These are phyloP conservation scores for Drosophila dives DNA, from an alignment of 2,888 invertebrate species.

Conservation along the genomic window DNA sequence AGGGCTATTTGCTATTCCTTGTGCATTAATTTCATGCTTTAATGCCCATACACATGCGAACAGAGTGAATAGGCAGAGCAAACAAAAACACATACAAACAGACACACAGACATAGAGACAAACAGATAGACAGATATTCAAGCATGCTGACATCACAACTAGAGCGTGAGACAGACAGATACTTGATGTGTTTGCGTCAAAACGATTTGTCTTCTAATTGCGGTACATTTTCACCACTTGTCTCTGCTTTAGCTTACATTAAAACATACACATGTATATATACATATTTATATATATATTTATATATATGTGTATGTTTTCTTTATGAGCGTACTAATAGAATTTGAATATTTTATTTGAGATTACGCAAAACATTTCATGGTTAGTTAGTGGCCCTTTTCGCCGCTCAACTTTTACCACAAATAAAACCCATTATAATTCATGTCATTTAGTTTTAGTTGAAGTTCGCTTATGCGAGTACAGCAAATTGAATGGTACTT, in stretches of 20 bases:
- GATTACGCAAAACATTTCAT: constrained; percentile 30
- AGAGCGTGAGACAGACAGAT: constrained; percentile 24
- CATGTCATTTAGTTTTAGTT: constrained; percentile 25
- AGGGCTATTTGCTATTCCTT: constrained; percentile 59
- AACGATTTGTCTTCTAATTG: constrained; percentile 65
- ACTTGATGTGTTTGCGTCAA: constrained; percentile 45
- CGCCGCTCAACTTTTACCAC: constrained; percentile 10
- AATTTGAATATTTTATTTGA: constrained; percentile 59
- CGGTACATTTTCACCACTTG: constrained; percentile 58
- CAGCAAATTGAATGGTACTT: constrained; percentile 16
- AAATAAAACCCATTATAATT: constrained; percentile 37
- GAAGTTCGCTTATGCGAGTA: constrained; percentile 13
- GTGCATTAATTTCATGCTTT: constrained; percentile 70
- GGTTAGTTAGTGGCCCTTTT: constrained; percentile 27
- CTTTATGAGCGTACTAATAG: constrained; percentile 33
- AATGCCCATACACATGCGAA: constrained; percentile 53
- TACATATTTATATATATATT: background rate
- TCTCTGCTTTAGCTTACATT: constrained; percentile 11
- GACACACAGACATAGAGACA: background rate
- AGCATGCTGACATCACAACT: constrained; percentile 41
- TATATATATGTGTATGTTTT: background rate
- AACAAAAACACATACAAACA: constrained; percentile 10
- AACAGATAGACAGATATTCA: background rate
- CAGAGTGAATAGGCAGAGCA: constrained; percentile 12
- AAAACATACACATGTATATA: background rate